phyloP scores from a whole-genome alignment of 2,888 invertebrate species.

The Leptogaster cylindrica region DNA sequence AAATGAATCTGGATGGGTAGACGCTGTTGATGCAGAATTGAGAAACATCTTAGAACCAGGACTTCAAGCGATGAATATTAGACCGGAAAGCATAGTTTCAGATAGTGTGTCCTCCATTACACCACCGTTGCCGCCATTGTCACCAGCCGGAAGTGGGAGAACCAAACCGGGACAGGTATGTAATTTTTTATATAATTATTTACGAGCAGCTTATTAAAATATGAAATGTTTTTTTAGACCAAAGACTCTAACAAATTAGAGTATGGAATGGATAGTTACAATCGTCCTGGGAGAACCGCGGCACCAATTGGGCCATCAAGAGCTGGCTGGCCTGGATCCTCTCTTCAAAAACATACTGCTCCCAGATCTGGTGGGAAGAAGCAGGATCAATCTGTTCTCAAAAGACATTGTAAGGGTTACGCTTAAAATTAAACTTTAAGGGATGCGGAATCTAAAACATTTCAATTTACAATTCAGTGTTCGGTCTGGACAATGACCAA shows the following conservation, averaged over 20 bases:
- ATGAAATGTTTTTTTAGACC: slow-evolving; percentile 39
- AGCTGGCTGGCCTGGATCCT: slow-evolving; percentile 50
- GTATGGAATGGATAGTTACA: slow-evolving; percentile 64
- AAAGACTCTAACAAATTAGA: slow-evolving; percentile 62
- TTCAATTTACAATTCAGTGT: slow-evolving; percentile 64
- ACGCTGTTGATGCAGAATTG: slow-evolving; percentile 79
- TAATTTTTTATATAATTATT: not conserved
- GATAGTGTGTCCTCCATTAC: slow-evolving; percentile 76
- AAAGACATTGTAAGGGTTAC: slow-evolving; percentile 49
- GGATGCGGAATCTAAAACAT: not conserved
- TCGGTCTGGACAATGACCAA: slow-evolving; percentile 76
- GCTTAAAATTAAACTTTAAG: not conserved
- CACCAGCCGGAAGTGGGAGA: slow-evolving; percentile 67
- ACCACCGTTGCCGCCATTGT: slow-evolving; percentile 78
- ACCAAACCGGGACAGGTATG: slow-evolving; percentile 44
- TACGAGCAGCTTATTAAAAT: not conserved
- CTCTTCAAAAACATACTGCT: slow-evolving; percentile 48
- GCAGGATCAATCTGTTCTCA: slow-evolving; percentile 49
- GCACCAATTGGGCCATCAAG: slow-evolving; percentile 53
- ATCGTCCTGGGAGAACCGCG: slow-evolving; percentile 56
- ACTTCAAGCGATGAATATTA: slow-evolving; percentile 68
- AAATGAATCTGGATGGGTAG: slow-evolving; percentile 80
- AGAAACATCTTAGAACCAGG: slow-evolving; percentile 79
- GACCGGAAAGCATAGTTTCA: slow-evolving; percentile 69
- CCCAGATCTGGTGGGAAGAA: slow-evolving; percentile 47